Conservation (phyloP, 2,888 invertebrate species). For the Proisotoma minuta region DNA sequence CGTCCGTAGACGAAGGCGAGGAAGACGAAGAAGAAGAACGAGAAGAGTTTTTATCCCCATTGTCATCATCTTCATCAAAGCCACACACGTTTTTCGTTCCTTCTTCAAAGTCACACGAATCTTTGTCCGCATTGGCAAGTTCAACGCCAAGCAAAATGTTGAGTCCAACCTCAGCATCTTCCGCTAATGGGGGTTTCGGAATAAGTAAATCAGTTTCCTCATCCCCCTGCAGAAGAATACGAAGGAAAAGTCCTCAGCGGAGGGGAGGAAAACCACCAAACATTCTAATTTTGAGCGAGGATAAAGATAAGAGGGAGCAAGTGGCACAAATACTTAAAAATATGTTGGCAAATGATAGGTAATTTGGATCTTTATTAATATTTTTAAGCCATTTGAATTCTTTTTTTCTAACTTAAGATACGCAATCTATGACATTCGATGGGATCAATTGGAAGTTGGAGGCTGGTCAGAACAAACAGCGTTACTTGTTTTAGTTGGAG, state of each 20-base stretch:
- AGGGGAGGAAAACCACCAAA: conserved; percentile 44
- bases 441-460: conserved; percentile 53
- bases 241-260: conserved; percentile 27
- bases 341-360: conserved; percentile 39
- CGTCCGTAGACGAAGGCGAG: conserved; percentile 39
- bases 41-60: too few species aligned
- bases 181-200: too few species aligned
- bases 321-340: conserved; percentile 37
- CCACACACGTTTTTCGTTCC: neutral
- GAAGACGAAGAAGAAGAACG: neutral
- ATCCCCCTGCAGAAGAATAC: conserved; percentile 32
- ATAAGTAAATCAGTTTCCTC: conserved; percentile 20
- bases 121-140: conserved; percentile 3
- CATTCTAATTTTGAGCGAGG: conserved; percentile 40
- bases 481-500: conserved; percentile 72
- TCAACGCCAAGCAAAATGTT: conserved; percentile 19
- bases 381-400: conserved; percentile 13
- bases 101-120: conserved; percentile 10
- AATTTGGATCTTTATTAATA: neutral
- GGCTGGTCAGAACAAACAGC: conserved; percentile 65
- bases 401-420: conserved; percentile 51
- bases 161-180: neutral
- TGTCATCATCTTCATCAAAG: conserved; percentile 1
- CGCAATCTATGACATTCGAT: conserved; percentile 52
- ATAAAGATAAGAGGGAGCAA: conserved; percentile 29